Conservation (phyloP, 2,113 vertebrate genomes). For the Turdus rufiventris region DNA sequence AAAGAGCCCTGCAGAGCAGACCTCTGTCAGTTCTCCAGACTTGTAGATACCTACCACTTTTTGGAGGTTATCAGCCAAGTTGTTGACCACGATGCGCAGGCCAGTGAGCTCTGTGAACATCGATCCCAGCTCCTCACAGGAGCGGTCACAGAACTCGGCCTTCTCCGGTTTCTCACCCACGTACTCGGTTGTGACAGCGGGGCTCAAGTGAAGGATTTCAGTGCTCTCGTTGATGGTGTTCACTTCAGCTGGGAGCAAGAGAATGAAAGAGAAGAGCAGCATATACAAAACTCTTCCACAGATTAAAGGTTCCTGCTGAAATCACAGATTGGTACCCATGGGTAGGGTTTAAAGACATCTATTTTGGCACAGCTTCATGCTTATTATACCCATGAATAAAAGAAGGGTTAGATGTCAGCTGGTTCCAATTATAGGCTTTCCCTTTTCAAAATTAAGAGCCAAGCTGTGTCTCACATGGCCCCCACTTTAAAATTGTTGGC, state of each 20-base stretch:
- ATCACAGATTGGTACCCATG: neutral
- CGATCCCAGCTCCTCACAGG: conserved; percentile 88
- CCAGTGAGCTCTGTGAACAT: conserved; percentile 92
- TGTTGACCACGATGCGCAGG: conserved; percentile 86
- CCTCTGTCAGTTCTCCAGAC: neutral
- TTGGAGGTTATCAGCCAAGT: conserved; percentile 88
- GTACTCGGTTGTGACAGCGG: conserved; percentile 77
- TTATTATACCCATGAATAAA: conserved; percentile 46
- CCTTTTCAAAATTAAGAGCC: conserved; percentile 9
- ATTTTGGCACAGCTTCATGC: neutral
- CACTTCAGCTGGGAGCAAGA: conserved; percentile 75
- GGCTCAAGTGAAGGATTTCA: conserved; percentile 83
- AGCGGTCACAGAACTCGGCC: conserved; percentile 86
- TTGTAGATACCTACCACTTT: conserved; percentile 84
- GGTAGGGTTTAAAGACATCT: neutral
- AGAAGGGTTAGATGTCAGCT: conserved; percentile 4
- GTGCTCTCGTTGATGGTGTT: conserved; percentile 84
- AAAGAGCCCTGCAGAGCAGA: neutral
- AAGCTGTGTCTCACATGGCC: neutral
- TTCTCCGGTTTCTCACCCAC: conserved; percentile 76
- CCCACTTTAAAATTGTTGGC: neutral
- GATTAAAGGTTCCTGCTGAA: conserved; percentile 12
- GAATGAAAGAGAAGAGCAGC: neutral
- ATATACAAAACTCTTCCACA: neutral
- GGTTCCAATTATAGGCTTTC: conserved; percentile 27